Evolutionary conservation across 2,113 vertebrate genomes (phyloP), one percentile per base, ranked within the genome.

Genomic region (Microcebus griseorufus): DNA sequence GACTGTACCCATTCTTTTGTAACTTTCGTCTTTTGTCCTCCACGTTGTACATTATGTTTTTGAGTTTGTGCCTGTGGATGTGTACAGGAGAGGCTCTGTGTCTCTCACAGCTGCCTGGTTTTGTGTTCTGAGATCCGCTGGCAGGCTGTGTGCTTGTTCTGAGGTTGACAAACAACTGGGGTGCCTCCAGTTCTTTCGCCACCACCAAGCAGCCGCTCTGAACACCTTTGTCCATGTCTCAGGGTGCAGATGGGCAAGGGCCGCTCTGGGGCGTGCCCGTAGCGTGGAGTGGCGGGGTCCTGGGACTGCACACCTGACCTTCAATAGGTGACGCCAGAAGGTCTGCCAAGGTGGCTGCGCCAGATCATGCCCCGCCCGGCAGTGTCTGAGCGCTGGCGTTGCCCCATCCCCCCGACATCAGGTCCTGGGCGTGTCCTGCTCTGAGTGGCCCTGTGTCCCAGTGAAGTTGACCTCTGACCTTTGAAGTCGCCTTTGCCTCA

Each of bases 51-150:
- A 0, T 11, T 23, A 4, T 72, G 76, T 16, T 82, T 45, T 27
- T 34, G 85, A 62, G n/a, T 14, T 25, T 22, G 1, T 25, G 84
- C 23, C 0, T 5, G 5, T 12, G 0, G 18, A 53, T 4, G 12
- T 2, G 9, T 8, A 16, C 23, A 0, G 20, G 18, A 12, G 22
- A 4, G 37, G 13, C 5, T 27, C 14, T 9, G 32, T n/a, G 10
- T 0, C 39, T 22, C 27, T 39, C 78, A 6, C 3, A 0, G 23
- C 48, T n/a, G 29, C 2, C 0, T n/a, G 7, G 37, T 9, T 9
- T 53, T 53, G 60, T 23, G 22, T 34, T 27, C 0, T 27, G 2
- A 25, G 78, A 18, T 51, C 9, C 14, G 42, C 8, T 37, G 23
- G 29, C 39, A 22, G 55, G 5, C 0, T 51, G 17, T 25, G 37